Conservation (phyloP, 2,888 invertebrate species). For the Macropis europaea region DNA sequence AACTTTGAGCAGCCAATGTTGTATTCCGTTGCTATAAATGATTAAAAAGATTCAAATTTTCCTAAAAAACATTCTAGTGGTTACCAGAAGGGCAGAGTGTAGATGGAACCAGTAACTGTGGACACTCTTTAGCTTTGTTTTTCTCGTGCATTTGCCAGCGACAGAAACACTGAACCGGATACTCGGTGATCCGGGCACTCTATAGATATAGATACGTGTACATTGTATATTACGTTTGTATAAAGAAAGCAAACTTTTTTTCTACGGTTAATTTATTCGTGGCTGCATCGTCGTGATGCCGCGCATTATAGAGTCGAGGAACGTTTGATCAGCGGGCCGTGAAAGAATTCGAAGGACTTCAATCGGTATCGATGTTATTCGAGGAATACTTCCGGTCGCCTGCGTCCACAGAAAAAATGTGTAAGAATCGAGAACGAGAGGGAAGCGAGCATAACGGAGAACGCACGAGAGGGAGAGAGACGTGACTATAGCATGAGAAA, state of each 20-base stretch:
- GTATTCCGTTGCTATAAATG: too few relatives aligned
- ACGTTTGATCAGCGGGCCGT: conserved; percentile 34
- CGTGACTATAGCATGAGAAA: not conserved
- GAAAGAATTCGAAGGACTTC: conserved; percentile 13
- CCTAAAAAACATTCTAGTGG: too few relatives aligned
- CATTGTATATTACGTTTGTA: conserved; percentile 80
- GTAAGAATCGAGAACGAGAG: not conserved
- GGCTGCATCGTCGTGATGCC: conserved; percentile 77
- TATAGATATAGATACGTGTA: conserved; percentile 68
- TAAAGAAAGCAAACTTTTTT: conserved; percentile 78
- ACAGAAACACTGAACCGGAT: too few relatives aligned
- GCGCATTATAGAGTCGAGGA: conserved; percentile 61
- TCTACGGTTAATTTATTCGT: conserved; percentile 79
- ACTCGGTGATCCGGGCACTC: conserved; percentile 28
- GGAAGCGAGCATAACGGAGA: not conserved
- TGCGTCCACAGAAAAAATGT: not conserved
- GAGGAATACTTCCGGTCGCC: too few relatives aligned
- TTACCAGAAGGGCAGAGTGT: too few relatives aligned
- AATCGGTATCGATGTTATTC: too few relatives aligned
- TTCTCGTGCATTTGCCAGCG: too few relatives aligned
- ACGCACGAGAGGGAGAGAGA: not conserved
- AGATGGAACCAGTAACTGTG: too few relatives aligned
- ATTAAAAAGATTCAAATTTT: too few relatives aligned
- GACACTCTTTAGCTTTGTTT: too few relatives aligned
- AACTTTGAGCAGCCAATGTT: too few relatives aligned